Base-by-base conservation (phyloP, 2,113 vertebrate species). In the Chloropsis hardwickii region DNA sequence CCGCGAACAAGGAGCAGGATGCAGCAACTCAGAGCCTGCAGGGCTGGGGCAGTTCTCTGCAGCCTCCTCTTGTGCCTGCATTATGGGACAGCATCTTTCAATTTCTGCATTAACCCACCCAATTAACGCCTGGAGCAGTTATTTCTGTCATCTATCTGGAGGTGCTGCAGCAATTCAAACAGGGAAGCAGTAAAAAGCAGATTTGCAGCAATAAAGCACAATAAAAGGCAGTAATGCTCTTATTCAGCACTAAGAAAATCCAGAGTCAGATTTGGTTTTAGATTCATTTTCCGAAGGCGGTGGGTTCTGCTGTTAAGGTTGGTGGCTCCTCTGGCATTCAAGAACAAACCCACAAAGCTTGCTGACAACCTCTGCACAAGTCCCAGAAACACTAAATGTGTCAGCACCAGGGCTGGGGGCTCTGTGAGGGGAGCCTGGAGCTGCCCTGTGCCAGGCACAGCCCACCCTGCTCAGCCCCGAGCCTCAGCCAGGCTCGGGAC, bases 1-100 rank as follows among this genome's bases (percentile, higher is more conserved):
- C 69, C 50, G 14, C 4, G 21, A 62, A n/a, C 14, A 2, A 1
- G 0, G 22, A 48, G 45, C 79, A 72, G 69, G 57, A 12, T 0
- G 3, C 8, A 18, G 57, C 67, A 44, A 45, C 73, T 72, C 60
- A 37, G 12, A 53, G 16, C 51, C 51, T 48, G 61, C 39, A 51
- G 45, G 42, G 5, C 73, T 22, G 45, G 28, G 48, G 33, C n/a
- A 29, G 16, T 2, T 62, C 27, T 7, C 72, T 90, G 39, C 56
- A 67, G 35, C 29, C 29, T 73, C 39, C 76, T 40, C 72, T 42
- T 42, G 54, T 5, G 21, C 56, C 57, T 54, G 13, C 3, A 12
- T 48, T 16, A 6, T 2, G 5, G 19, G 31, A 11, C 18, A 24
- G 31, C 10, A 24, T 3, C 17, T 22, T 42, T 1, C 3, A 4